These are phyloP conservation scores for Ochropacha duplaris DNA, from an alignment of 2,888 invertebrate species.

Conservation along the genomic window DNA sequence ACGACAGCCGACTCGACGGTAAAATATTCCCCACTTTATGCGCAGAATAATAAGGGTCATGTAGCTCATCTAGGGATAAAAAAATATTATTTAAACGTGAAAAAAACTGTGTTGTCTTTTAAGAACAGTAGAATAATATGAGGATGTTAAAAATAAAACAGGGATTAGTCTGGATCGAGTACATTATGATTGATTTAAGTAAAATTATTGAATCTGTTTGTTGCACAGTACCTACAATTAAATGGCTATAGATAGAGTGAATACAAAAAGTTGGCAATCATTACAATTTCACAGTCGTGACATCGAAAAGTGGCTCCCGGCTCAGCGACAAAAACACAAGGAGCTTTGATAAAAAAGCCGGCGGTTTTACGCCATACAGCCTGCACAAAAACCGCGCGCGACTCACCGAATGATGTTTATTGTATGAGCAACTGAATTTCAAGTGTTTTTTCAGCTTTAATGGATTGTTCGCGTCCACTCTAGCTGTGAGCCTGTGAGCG, in stretches of 20 bases:
- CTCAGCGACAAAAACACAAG: conserved; percentile 51
- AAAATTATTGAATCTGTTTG: neutral
- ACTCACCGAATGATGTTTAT: conserved; percentile 68
- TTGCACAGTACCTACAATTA: neutral
- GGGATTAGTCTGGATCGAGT: no score
- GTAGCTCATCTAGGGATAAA: conserved; percentile 28
- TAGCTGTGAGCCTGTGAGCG: conserved; percentile 22
- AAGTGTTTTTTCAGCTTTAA: conserved; percentile 75
- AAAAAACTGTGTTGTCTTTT: conserved; percentile 1
- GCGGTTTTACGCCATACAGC: conserved; percentile 27
- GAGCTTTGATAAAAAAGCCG: conserved; percentile 55
- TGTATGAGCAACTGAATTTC: conserved; percentile 80
- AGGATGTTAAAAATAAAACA: no score
- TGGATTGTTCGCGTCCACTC: conserved; percentile 66
- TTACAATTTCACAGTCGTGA: conserved; percentile 3
- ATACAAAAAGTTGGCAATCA: neutral
- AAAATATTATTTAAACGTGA: conserved; percentile 12
- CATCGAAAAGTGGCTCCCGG: conserved; percentile 30
- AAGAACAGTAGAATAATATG: neutral
- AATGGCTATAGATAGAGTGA: neutral
- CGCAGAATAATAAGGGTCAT: conserved; percentile 66
- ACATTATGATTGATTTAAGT: no score
- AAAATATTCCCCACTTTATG: conserved; percentile 77
- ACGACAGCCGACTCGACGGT: conserved; percentile 57
- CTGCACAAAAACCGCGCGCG: conserved; percentile 55